Evolutionary conservation across 1,140 invertebrate species (phyloP), one percentile per base, ranked within the genome.

Genomic region (Bilobella aurantiaca): DNA sequence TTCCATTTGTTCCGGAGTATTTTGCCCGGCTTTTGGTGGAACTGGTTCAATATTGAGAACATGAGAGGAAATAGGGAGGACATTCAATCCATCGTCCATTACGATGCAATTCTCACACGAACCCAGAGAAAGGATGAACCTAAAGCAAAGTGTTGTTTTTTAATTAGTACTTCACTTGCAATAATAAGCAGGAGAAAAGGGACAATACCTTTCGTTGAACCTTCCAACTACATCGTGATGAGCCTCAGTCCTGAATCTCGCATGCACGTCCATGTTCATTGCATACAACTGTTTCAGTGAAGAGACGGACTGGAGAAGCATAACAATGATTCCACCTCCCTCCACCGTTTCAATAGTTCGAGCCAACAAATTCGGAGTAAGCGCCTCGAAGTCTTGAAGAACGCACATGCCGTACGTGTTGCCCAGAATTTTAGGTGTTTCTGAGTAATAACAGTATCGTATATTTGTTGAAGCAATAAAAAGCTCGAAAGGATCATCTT

Each of bases 241-340:
- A 12, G 93, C 87, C 81, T 98, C 95, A 16, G 96, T 99, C 69
- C 96, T 83, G 75, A 86, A 95, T 73, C 96, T 83, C 71, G 91
- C 85, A 83, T 99, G 97, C 14, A 99, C 93, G 84, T 99, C 96
- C 97, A 99, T 99, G 67, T 87, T 87, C 82, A 99, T 89, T 1
- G 95, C 92, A 75, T 93, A 98, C 0, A 99, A 81, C 76, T 99
- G 95, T 76, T 92, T 89, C 3, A 99, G 78, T 0, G 95, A 98
- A 56, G 84, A 82, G 67, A 99, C 81, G 29, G 86, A 86, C 75
- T 90, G 86, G 0, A 99, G 78, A 1, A 89, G 75, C 8, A 99
- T 77, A 34, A 98, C 84, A 65, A 99, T 86, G 0, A 98, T 73
- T 25, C 97, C 97, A 65, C 97, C 96, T 62, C 97, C 96, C 83